Evolutionary conservation across 1,140 invertebrate species (phyloP).

Genomic region (Teleopsis dalmanni): DNA sequence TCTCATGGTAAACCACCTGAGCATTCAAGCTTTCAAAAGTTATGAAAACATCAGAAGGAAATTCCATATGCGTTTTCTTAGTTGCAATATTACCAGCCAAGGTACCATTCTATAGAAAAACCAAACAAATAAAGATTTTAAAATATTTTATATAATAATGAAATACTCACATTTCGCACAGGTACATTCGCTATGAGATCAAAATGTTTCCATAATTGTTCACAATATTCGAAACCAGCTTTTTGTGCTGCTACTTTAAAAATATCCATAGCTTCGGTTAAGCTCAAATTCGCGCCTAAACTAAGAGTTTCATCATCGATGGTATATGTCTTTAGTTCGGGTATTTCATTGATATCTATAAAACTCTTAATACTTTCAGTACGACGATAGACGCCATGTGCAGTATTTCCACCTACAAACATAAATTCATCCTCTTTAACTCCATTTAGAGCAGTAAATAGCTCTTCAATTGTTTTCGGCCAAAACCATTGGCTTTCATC

Average conservation of each 20-base stretch:
- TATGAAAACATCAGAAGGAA: constrained; percentile 70
- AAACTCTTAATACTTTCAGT: constrained; percentile 49
- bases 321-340: constrained; percentile 50
- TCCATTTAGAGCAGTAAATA: constrained; percentile 52
- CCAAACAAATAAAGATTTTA: background rate
- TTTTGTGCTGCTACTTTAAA: constrained; percentile 48
- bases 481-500: constrained; percentile 35
- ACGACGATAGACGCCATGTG: constrained; percentile 56
- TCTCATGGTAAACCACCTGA: constrained; percentile 22
- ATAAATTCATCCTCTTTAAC: constrained; percentile 46
- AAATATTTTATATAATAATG: background rate
- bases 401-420: constrained; percentile 51
- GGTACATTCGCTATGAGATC: constrained; percentile 65
- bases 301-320: constrained; percentile 37
- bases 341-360: constrained; percentile 64
- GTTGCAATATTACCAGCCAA: constrained; percentile 73
- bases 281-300: constrained; percentile 57
- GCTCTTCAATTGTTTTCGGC: constrained; percentile 44
- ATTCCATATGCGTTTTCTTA: constrained; percentile 61
- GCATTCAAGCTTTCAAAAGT: constrained; percentile 62
- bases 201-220: constrained; percentile 48
- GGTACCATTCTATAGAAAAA: constrained; percentile 49
- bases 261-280: constrained; percentile 57
- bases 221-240: constrained; percentile 48
- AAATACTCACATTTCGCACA: constrained; percentile 55